phyloP scores from a whole-genome alignment of 2,113 vertebrate species.

The Cariama cristata region DNA sequence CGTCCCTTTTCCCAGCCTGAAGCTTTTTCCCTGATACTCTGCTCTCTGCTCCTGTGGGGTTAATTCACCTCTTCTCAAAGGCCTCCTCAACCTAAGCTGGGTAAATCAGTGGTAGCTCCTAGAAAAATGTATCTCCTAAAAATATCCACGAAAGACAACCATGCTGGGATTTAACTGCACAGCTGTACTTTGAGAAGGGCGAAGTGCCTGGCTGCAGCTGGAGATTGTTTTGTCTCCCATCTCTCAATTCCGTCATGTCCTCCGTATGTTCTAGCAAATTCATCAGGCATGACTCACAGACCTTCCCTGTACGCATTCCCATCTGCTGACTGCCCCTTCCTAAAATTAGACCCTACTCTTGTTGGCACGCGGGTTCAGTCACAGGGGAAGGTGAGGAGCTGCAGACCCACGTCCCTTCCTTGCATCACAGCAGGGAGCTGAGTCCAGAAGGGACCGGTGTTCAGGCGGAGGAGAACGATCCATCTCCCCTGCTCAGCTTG shows the following conservation, averaged over 20 bases:
- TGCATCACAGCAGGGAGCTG: not conserved
- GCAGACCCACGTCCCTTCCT: not conserved
- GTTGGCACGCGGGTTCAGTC: not conserved
- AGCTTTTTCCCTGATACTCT: not conserved
- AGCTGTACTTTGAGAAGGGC: not conserved
- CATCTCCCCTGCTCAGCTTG: not conserved
- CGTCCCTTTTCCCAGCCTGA: not conserved
- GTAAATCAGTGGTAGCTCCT: not conserved
- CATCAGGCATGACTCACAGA: constrained; percentile 60
- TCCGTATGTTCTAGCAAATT: constrained; percentile 35
- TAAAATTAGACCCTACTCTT: constrained; percentile 49
- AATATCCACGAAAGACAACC: not conserved
- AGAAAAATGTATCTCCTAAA: constrained; percentile 21
- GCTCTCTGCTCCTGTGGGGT: not conserved
- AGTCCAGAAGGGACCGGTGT: not conserved
- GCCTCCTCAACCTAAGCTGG: not conserved
- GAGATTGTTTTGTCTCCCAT: constrained; percentile 49
- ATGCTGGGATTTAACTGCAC: not conserved
- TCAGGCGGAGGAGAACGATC: not conserved
- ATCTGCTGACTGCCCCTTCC: constrained; percentile 55
- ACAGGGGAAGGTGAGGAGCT: not conserved
- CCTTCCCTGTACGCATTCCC: constrained; percentile 20
- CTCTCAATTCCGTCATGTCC: constrained; percentile 22
- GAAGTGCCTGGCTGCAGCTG: constrained; percentile 23
- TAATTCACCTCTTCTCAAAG: constrained; percentile 2